Evolutionary conservation across 2,113 vertebrate species (phyloP).

Genomic region (Varanus komodoensis): DNA sequence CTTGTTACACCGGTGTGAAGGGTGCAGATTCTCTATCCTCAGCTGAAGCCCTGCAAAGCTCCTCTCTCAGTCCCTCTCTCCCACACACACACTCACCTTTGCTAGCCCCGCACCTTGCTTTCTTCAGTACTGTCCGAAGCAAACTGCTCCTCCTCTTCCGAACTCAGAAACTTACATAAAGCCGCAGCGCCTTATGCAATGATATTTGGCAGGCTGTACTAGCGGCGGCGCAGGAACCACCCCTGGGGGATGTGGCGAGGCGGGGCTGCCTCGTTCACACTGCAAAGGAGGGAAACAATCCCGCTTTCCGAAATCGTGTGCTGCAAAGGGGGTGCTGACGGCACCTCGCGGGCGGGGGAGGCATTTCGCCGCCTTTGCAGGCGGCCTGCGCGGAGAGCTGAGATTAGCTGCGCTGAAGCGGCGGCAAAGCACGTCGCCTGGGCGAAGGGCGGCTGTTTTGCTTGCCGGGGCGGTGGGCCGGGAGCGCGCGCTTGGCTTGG

Average conservation of each 20-base stretch:
- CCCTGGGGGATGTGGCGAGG: too few species aligned
- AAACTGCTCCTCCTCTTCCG: background rate
- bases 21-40: background rate
- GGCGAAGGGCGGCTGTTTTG: background rate
- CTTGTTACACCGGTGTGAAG: background rate
- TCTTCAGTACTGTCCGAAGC: background rate
- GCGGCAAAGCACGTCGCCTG: too few species aligned
- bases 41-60: background rate
- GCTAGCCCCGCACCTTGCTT: background rate
- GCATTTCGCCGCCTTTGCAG: too few species aligned
- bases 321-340: background rate
- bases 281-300: too few species aligned
- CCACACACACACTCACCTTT: background rate
- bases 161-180: background rate
- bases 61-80: background rate
- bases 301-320: background rate
- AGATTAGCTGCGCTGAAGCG: background rate
- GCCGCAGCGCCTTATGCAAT: background rate
- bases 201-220: background rate
- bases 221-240: background rate
- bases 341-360: background rate
- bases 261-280: too few species aligned
- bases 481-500: background rate
- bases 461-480: background rate
- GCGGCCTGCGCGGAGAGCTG: background rate